Percentiles rank a stretch among this genome's conserved stretches.
Evolutionary conservation across 2,888 invertebrate species (phyloP).

Genomic region (Drosophila lacicola): DNA sequence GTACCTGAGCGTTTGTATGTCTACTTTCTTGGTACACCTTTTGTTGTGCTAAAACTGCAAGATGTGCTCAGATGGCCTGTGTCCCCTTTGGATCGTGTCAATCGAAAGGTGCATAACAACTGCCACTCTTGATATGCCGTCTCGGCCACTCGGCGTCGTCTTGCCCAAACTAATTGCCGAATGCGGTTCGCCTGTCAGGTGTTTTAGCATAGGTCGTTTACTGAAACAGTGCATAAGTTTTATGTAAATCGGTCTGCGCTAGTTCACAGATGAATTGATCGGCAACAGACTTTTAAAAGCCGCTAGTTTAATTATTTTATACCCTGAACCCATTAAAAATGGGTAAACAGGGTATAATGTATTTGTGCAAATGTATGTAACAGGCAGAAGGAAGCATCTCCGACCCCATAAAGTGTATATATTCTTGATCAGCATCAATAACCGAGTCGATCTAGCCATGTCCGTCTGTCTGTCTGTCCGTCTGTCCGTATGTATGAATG

Average conservation of each 20-base stretch:
- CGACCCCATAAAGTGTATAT: too few species aligned
- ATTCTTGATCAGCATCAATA: too few species aligned
- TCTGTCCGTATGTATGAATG: too few species aligned
- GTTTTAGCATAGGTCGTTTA: slow-evolving; percentile 49
- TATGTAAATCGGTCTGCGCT: slow-evolving; percentile 35
- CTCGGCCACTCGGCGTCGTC: slow-evolving; percentile 42
- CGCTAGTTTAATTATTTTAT: slow-evolving; percentile 5
- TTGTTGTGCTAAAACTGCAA: slow-evolving; percentile 29
- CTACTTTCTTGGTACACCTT: slow-evolving; percentile 28
- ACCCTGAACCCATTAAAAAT: too few species aligned
- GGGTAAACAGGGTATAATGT: too few species aligned
- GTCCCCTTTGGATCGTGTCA: slow-evolving; percentile 59
- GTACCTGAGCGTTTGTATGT: slow-evolving; percentile 3
- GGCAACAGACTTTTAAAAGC: not conserved
- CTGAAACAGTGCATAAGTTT: slow-evolving; percentile 14
- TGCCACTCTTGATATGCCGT: slow-evolving; percentile 57
- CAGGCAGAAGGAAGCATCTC: too few species aligned
- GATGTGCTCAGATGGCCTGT: slow-evolving; percentile 40
- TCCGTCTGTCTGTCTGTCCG: too few species aligned
- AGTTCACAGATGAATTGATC: slow-evolving; percentile 4
- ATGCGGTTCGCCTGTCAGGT: slow-evolving; percentile 69
- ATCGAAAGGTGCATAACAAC: slow-evolving; percentile 68
- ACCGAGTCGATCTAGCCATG: too few species aligned
- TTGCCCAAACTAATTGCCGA: slow-evolving; percentile 67
- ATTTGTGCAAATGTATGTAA: too few species aligned